Conservation (phyloP, 2,113 vertebrate genomes). For the Tetraodon nigroviridis region DNA sequence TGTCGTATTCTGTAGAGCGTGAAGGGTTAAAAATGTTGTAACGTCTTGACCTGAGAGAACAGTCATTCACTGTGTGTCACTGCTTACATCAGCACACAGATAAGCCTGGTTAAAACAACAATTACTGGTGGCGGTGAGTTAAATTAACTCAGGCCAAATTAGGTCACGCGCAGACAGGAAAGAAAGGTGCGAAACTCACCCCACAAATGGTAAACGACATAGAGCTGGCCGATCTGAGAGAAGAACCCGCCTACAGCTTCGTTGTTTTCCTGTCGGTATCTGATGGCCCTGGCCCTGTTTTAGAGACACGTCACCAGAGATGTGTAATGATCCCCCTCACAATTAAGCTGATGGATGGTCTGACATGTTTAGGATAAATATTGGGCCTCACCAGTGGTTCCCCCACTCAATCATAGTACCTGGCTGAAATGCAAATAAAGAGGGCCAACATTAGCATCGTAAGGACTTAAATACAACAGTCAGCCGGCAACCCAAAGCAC, state of each 20-base stretch:
- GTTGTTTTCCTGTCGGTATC: constrained; percentile 89
- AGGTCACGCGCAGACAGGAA: background rate
- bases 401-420: constrained; percentile 99
- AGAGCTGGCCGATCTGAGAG: constrained; percentile 92
- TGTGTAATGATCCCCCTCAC: background rate
- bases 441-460: background rate
- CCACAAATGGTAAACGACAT: constrained; percentile 95
- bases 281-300: constrained; percentile 90
- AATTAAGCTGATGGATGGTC: background rate
- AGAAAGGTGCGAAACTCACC: constrained; percentile 72
- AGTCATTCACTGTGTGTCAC: background rate
- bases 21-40: background rate
- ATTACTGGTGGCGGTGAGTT: background rate
- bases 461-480: background rate
- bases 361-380: no score
- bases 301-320: constrained; percentile 1
- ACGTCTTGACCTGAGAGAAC: background rate
- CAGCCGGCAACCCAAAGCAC: background rate
- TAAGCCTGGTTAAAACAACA: background rate
- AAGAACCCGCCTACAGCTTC: constrained; percentile 96
- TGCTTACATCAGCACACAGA: background rate
- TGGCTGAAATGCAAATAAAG: constrained; percentile 74
- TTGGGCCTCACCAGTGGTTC: constrained; percentile 87
- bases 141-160: background rate
- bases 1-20: background rate